Evolutionary conservation across 2,888 invertebrate genomes (phyloP), one percentile per base, ranked within the genome.

Genomic region (Rotaria magnacalcarata): DNA sequence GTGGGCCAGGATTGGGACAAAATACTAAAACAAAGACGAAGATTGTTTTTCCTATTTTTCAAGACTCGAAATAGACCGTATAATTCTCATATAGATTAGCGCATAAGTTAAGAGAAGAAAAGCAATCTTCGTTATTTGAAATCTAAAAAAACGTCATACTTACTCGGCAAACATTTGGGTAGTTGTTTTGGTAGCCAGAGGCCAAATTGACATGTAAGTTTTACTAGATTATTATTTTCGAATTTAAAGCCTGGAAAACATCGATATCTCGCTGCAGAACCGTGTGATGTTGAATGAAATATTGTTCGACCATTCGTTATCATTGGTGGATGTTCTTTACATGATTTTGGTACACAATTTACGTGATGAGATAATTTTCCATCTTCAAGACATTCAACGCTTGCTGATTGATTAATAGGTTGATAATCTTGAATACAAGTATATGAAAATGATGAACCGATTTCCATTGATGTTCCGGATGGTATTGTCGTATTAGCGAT

Each of bases 261-360:
- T 80, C 47, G 5, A 47, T 80, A 80, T 80, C 43, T 24, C n/a
- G 80, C 80, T 11, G n/a, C 14, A n/a, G 47, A 47, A 80, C 47
- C 47, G 34, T 80, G 80, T n/a, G 2, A 4, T 47, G 80, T 80
- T 43, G 80, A 43, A 47, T 21, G 43, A 80, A 80, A 80, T 24
- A 80, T 47, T n/a, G 80, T 47, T 80, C 80, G 80, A 47, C 47
- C 80, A 80, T 80, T 80, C 8, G 1, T 11, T n/a, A 80, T 80
- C n/a, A 19, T 5, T n/a, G 80, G 80, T 11, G 80, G 80, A 80
- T 80, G 80, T 80, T 80, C 80, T 80, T 80, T 47, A 80, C 80
- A 80, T n/a, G 80, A 80, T 21, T 24, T 34, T 67, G 67, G 67
- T 67, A 67, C 19, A 67, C 67, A 67, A 34, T 34, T 24, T 34